Evolutionary conservation across 2,888 invertebrate genomes (phyloP).

Genomic region (Heteromurus nitidus): DNA sequence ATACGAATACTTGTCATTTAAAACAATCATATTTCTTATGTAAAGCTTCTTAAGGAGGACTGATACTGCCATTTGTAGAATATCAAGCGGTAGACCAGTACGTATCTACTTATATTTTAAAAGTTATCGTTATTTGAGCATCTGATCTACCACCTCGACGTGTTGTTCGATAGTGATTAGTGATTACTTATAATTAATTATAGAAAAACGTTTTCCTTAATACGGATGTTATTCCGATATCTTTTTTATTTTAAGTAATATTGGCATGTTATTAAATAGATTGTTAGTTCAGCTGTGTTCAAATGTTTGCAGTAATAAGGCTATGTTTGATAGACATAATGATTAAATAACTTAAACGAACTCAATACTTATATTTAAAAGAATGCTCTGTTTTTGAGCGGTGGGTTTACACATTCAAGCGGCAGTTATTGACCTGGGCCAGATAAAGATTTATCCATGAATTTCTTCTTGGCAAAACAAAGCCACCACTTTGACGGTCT

Average conservation of each 20-base stretch:
- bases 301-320: neutral
- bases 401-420: neutral
- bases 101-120: neutral
- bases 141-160: too few relatives aligned
- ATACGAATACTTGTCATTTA: neutral
- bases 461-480: constrained; percentile 99
- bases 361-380: neutral
- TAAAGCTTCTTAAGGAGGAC: neutral
- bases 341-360: neutral
- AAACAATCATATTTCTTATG: neutral
- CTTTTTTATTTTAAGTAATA: neutral
- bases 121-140: neutral
- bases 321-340: neutral
- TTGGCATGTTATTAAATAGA: neutral
- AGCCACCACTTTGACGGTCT: constrained; percentile 99
- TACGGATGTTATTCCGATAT: neutral
- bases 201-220: too few relatives aligned
- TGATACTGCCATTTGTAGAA: neutral
- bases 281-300: neutral
- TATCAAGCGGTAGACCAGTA: too few relatives aligned
- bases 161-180: too few relatives aligned
- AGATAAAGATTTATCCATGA: constrained; percentile 98
- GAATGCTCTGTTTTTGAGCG: neutral
- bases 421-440: constrained; percentile 83
- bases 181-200: too few relatives aligned